A percentile compares a stretch with the other conserved stretches of the same genome.
These are phyloP conservation scores for Parasteatoda lunata DNA, from an alignment of 2,888 invertebrate genomes.

Conservation along the genomic window DNA sequence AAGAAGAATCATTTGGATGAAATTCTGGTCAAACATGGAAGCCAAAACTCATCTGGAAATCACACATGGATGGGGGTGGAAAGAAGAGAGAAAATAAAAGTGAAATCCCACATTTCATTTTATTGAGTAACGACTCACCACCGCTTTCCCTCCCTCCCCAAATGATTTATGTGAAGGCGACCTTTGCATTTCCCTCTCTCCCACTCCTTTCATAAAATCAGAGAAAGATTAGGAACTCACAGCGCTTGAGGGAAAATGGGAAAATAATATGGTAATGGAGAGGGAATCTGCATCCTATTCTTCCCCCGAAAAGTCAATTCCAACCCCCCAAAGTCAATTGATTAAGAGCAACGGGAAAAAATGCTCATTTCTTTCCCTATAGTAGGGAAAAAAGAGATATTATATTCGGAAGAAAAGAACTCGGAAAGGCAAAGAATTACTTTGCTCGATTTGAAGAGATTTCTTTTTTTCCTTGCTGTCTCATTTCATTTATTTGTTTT, in stretches of 20 bases:
- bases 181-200: conserved; percentile 8
- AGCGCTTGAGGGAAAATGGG: conserved; percentile 54
- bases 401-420: conserved; percentile 7
- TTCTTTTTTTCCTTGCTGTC: conserved; percentile 2
- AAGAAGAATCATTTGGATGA: no score
- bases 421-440: conserved; percentile 2
- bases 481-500: conserved; percentile 34
- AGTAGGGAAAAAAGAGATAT: conserved; percentile 14
- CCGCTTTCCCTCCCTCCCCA: background rate
- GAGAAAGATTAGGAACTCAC: conserved; percentile 9
- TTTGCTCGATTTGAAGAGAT: background rate
- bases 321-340: conserved; percentile 55
- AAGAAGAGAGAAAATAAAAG: conserved; percentile 17
- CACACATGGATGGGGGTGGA: conserved; percentile 47
- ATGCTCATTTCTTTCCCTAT: conserved; percentile 19
- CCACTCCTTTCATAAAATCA: conserved; percentile 14
- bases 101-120: conserved; percentile 60
- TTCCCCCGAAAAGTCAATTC: conserved; percentile 10
- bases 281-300: conserved; percentile 62
- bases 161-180: conserved; percentile 57
- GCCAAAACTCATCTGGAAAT: conserved; percentile 11
- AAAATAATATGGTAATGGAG: conserved; percentile 67
- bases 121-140: conserved; percentile 61
- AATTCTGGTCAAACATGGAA: conserved; percentile 16
- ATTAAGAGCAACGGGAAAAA: conserved; percentile 52